Percentiles rank a stretch among this genome's conserved stretches.
These are phyloP conservation scores for Heterohyrax brucei DNA, from an alignment of 2,797 vertebrate species.

Conservation along the genomic window DNA sequence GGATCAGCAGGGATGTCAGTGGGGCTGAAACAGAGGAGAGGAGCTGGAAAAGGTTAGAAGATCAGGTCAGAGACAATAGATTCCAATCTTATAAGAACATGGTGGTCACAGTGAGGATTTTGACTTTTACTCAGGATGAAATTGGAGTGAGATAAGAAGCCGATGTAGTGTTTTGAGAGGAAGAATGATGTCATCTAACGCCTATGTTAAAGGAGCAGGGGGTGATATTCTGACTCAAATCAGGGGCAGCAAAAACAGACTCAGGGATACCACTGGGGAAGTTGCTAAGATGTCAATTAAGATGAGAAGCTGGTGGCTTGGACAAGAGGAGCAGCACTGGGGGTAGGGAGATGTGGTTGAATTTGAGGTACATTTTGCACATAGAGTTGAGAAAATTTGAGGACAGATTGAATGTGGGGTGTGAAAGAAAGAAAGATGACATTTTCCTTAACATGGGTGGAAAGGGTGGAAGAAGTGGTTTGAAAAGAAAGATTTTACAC, in stretches of 20 bases:
- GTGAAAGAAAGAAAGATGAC: background rate
- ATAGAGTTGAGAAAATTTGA: background rate
- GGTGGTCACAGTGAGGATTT: background rate
- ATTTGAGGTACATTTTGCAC: background rate
- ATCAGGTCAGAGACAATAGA: background rate
- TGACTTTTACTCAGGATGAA: background rate
- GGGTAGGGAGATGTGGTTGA: rapidly evolving
- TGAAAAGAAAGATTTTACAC: background rate
- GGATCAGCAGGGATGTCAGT: background rate
- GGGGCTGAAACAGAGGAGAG: background rate
- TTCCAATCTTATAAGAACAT: background rate
- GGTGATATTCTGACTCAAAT: too few species aligned
- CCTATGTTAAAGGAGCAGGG: background rate
- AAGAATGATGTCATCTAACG: background rate
- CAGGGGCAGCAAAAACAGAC: background rate
- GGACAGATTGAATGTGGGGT: background rate
- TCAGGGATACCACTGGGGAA: background rate
- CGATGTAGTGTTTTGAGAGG: background rate
- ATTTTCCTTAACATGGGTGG: background rate
- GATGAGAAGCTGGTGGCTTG: background rate
- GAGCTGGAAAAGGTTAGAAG: background rate
- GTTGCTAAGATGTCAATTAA: rapidly evolving
- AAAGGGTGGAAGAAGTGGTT: background rate
- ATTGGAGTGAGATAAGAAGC: background rate
- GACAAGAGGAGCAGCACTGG: background rate